A percentile compares a stretch with the other conserved stretches of the same genome.
phyloP scores from a whole-genome alignment of 2,113 vertebrate species.

The Triplophysa tibetana region DNA sequence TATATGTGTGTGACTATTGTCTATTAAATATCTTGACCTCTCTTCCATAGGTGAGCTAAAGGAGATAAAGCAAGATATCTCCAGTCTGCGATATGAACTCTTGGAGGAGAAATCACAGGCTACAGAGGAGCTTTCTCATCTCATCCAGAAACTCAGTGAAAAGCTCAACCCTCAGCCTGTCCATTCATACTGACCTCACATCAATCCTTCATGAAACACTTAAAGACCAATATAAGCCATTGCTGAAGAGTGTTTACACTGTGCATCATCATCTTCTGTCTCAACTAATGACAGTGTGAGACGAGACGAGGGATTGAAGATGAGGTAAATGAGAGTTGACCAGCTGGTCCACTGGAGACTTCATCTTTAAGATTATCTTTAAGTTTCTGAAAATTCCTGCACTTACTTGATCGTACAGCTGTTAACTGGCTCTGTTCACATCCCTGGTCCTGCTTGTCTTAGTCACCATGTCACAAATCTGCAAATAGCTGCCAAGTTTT shows the following conservation, averaged over 20 bases:
- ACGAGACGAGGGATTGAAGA: no score
- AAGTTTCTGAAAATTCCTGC: no score
- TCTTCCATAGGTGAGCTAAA: slow-evolving; percentile 81
- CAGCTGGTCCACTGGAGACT: no score
- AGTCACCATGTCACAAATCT: no score
- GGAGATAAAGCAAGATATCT: slow-evolving; percentile 92
- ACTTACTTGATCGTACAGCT: no score
- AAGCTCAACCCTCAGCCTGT: slow-evolving; percentile 68
- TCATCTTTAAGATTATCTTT: no score
- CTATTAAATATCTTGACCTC: neutral
- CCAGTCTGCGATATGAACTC: slow-evolving; percentile 87
- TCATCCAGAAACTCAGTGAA: slow-evolving; percentile 87
- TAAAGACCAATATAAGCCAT: neutral
- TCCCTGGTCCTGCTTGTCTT: no score
- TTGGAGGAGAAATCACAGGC: slow-evolving; percentile 88
- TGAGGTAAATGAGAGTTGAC: no score
- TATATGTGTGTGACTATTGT: neutral
- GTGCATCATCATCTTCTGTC: neutral
- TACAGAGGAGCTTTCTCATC: slow-evolving; percentile 81
- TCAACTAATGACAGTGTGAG: neutral
- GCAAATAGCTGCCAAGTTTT: neutral
- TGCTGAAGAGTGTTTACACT: neutral
- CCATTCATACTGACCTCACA: neutral
- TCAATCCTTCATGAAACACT: neutral
- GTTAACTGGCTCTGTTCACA: no score